Conservation (phyloP, 2,888 invertebrate genomes). For the Drosophila testacea region DNA sequence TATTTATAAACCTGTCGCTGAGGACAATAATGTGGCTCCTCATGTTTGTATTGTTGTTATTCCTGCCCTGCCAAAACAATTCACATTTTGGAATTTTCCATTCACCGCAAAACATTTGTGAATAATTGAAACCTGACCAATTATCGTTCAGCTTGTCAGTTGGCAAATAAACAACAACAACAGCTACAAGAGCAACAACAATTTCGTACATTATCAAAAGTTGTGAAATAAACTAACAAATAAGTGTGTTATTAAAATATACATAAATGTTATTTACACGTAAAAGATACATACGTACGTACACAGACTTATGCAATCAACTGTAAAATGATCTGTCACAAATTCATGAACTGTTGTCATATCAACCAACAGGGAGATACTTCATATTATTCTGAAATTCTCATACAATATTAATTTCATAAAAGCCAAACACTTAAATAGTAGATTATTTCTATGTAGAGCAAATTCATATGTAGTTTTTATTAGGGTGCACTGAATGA, state of each 20-base stretch:
- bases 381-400: constrained; percentile 2
- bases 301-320: constrained; percentile 3
- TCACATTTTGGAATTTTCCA: constrained; percentile 18
- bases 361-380: constrained; percentile 9
- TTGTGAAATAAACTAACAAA: constrained; percentile 29
- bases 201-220: constrained; percentile 30
- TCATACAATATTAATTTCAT: constrained; percentile 6
- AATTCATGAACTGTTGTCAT: constrained; percentile 21
- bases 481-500: neutral
- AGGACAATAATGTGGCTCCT: constrained; percentile 22
- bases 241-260: constrained; percentile 46
- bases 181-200: neutral
- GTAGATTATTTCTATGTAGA: neutral
- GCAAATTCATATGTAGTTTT: neutral
- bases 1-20: constrained; percentile 35
- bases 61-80: constrained; percentile 13
- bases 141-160: constrained; percentile 52
- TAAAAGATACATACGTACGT: neutral
- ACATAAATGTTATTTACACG: constrained; percentile 46
- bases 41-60: neutral
- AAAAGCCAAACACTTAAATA: neutral
- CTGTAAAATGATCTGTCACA: constrained; percentile 11
- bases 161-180: constrained; percentile 50
- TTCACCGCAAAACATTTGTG: constrained; percentile 44
- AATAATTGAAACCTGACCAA: constrained; percentile 67